Base-by-base conservation (phyloP, 2,797 vertebrate species). In the Melanotaenia parkinsoni region DNA sequence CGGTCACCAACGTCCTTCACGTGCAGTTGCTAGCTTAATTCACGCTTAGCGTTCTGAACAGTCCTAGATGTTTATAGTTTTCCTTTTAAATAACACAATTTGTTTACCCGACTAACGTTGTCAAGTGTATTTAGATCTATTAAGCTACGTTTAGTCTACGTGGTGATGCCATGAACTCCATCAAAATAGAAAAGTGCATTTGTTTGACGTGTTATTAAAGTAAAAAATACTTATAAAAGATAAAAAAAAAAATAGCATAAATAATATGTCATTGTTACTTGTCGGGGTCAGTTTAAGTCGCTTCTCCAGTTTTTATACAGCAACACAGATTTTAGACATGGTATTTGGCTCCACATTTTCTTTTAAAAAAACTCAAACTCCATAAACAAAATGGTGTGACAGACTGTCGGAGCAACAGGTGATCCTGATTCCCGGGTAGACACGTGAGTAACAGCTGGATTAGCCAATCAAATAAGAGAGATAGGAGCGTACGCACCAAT, bases 371-470 rank as follows among this genome's bases (percentile, higher is more conserved):
- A 14, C 22, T 10, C 0, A 3, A 26, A 58, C 30, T 20, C 50
- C 50, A 60, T 4, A 67, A 70, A 58, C 18, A 38, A 66, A 75
- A 73, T 63, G 32, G 58, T 74, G 73, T 43, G 72, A 80, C 83
- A 16, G 58, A 51, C 62, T 32, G 4, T 57, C 50, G 1, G 54
- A 85, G 89, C 86, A 93, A 93, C 93, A 93, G 90, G 93, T 94
- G 90, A 92, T 84, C 80, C 64, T 24, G 63, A 45, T 78, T 84
- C 87, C 82, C 75, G 83, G 86, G 72, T 69, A 45, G 45, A 57
- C 7, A 0, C 14, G 12, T 76, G 80, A 87, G 45, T 70, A 90
- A 87, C 87, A 72, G 54, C 43, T 20, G 1, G 0, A 0, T 43
- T 0, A 50, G 58, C 91, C 90, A 91, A 90, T 92, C 82, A 61